These are phyloP conservation scores for Myxocyprinus asiaticus DNA, from an alignment of 2,113 vertebrate species.

Conservation along the genomic window DNA sequence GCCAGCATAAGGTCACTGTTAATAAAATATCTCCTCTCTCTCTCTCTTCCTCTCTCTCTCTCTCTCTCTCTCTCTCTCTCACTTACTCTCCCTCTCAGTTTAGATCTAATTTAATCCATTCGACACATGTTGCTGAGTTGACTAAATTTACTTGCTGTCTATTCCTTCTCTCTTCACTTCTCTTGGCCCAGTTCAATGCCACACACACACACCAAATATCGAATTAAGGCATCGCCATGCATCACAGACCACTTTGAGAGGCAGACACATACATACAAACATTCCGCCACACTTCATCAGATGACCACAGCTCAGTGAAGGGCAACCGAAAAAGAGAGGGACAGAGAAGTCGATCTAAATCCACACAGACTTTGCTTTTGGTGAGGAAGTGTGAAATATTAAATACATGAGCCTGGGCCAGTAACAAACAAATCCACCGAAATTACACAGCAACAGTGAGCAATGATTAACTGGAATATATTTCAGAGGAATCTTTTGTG, in stretches of 20 bases:
- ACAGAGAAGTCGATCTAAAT: constrained; percentile 14
- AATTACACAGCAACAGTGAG: constrained; percentile 4
- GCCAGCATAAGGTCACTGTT: constrained; percentile 57
- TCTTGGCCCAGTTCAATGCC: constrained; percentile 17
- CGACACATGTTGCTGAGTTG: constrained; percentile 49
- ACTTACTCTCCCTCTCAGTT: constrained; percentile 38
- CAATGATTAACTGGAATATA: neutral
- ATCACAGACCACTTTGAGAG: constrained; percentile 57
- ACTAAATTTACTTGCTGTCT: constrained; percentile 41
- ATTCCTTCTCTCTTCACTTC: constrained; percentile 29
- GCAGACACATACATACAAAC: constrained; percentile 47
- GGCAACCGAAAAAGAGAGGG: constrained; percentile 37
- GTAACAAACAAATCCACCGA: constrained; percentile 17
- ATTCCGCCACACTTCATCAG: constrained; percentile 56
- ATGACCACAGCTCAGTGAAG: constrained; percentile 56
- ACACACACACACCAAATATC: constrained; percentile 49
- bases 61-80: constrained; percentile 28
- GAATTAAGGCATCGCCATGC: constrained; percentile 59
- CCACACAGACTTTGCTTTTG: constrained; percentile 9
- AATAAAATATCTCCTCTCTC: constrained; percentile 62
- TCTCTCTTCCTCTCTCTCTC: constrained; percentile 40
- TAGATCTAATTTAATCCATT: constrained; percentile 40
- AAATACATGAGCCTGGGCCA: constrained; percentile 4
- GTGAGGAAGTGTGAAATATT: constrained; percentile 32
- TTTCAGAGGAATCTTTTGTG: constrained; percentile 7